Evolutionary conservation across 2,888 invertebrate species (phyloP).

Genomic region (Calameuta filiformis): DNA sequence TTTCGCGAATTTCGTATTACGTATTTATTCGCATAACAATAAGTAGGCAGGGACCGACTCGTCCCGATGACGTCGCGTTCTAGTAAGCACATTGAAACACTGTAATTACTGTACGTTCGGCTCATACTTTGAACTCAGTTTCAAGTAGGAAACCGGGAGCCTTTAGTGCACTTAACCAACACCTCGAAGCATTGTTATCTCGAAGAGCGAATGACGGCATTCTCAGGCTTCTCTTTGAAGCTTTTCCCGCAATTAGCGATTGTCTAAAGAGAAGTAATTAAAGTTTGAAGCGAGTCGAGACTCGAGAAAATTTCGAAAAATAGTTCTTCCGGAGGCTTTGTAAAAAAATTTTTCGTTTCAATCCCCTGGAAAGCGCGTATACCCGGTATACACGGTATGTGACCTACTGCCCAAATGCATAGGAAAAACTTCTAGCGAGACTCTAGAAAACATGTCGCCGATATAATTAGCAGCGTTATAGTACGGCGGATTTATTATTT

Average conservation of each 20-base stretch:
- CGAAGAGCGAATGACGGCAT: background rate
- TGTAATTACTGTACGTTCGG: background rate
- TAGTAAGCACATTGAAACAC: background rate
- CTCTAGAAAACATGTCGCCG: background rate
- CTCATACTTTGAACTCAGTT: background rate
- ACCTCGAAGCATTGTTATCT: background rate
- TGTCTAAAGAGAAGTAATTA: background rate
- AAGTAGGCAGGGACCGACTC: background rate
- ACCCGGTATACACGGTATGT: background rate
- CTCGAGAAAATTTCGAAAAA: background rate
- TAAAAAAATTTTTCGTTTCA: background rate
- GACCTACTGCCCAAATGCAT: background rate
- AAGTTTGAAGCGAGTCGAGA: background rate
- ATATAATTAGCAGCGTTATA: background rate
- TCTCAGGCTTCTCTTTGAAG: background rate
- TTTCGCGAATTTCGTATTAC: background rate
- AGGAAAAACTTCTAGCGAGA: background rate
- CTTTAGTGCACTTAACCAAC: background rate
- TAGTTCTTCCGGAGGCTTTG: background rate
- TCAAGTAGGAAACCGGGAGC: background rate
- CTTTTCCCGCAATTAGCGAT: background rate
- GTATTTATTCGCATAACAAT: background rate
- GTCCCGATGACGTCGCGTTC: background rate
- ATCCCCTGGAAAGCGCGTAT: background rate
- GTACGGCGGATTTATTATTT: background rate